A percentile compares a stretch with the other conserved stretches of the same genome.
Evolutionary conservation across 2,113 vertebrate species (phyloP).

Genomic region (Mastomys natalensis): DNA sequence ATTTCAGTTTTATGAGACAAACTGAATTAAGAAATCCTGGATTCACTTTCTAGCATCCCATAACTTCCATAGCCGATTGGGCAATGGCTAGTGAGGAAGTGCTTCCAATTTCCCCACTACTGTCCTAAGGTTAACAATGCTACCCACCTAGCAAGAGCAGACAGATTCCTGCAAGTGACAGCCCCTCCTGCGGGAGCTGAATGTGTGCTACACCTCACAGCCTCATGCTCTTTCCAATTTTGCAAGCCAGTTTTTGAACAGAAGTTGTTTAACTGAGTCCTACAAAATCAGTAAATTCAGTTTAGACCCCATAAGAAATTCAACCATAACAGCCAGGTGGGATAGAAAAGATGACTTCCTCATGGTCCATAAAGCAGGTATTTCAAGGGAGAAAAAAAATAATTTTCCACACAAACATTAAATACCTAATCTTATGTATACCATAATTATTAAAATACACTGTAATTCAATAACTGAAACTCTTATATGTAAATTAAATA

Average conservation of each 20-base stretch:
- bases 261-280: background rate
- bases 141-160: background rate
- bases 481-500: background rate
- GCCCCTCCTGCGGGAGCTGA: background rate
- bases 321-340: background rate
- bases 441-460: conserved; percentile 35
- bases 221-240: conserved; percentile 7
- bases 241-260: conserved; percentile 31
- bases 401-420: background rate
- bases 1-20: conserved; percentile 38
- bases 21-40: conserved; percentile 42
- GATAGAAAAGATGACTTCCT: conserved; percentile 37
- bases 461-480: background rate
- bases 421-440: background rate
- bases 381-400: conserved; percentile 49
- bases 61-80: background rate
- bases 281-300: conserved; percentile 39
- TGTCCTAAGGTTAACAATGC: background rate
- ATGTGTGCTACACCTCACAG: background rate
- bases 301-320: background rate
- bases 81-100: background rate
- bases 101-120: background rate
- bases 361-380: conserved; percentile 16
- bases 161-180: background rate
- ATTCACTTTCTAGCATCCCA: background rate